Percentiles rank a stretch among this genome's conserved stretches.
phyloP scores from a whole-genome alignment of 2,888 invertebrate species.

The Nemotelus pantherinus region DNA sequence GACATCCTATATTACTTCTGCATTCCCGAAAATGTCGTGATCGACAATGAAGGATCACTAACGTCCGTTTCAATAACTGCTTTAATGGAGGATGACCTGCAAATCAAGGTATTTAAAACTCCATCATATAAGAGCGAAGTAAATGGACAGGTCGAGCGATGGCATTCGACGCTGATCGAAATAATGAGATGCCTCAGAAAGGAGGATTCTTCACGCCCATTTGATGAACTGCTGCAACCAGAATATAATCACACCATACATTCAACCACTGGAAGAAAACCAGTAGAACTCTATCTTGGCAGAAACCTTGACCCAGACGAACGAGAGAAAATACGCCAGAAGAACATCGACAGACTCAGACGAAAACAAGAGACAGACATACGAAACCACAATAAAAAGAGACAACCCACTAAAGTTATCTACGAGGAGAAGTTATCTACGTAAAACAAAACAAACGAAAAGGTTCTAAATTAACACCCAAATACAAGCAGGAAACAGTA shows the following conservation, averaged over 20 bases:
- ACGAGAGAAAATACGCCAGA: constrained; percentile 18
- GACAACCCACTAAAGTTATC: constrained; percentile 43
- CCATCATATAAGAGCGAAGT: constrained; percentile 30
- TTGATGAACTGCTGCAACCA: constrained; percentile 1
- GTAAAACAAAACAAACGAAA: constrained; percentile 49
- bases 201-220: background rate
- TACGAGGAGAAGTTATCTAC: constrained; percentile 28
- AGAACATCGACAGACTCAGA: constrained; percentile 38
- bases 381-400: constrained; percentile 47
- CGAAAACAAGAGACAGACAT: constrained; percentile 39
- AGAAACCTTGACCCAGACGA: constrained; percentile 33
- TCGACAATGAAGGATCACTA: constrained; percentile 4
- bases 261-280: constrained; percentile 46
- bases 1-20: constrained; percentile 20
- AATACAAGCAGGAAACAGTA: constrained; percentile 26
- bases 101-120: constrained; percentile 21
- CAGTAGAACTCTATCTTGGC: constrained; percentile 43
- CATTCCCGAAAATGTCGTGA: constrained; percentile 34
- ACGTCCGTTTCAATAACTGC: background rate
- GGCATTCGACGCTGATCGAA: constrained; percentile 4
- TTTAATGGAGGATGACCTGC: constrained; percentile 16
- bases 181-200: constrained; percentile 20
- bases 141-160: constrained; percentile 19
- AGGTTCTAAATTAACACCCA: constrained; percentile 37
- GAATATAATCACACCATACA: constrained; percentile 45